Evolutionary conservation across 2,888 invertebrate genomes (phyloP), one percentile per base, ranked within the genome.

Genomic region (Chironomus riparius): DNA sequence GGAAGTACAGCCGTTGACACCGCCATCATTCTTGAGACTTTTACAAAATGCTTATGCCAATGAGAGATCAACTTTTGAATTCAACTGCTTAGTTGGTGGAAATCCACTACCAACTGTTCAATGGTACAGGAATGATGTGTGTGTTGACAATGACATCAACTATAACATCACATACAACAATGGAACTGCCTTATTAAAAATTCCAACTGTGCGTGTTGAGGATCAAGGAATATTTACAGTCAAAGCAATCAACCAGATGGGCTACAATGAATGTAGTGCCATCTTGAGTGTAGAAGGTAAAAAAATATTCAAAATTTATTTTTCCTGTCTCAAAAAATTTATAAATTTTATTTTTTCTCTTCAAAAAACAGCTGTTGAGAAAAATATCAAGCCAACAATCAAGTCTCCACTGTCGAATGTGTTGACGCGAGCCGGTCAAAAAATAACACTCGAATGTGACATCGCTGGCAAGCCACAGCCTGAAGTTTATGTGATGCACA

Each of bases 101-200:
- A 89, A 90, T 81, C 94, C 94, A 10, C 83, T 92, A 76, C 94
- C 94, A 2, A 90, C 90, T 0, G 91, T 93, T 15, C 90, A 91
- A 79, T 94, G 94, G 94, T 90, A 86, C 81, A 91, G 90, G 82
- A 88, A 90, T 80, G 87, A 88, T 70, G 86, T 85, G 22, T 91
- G 90, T 80, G 88, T 92, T 78, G 92, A 92, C 80, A 89, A 89
- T 80, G 89, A 87, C 3, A 88, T 89, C 2, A 90, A 91, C 81
- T 93, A 91, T 81, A 84, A 87, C 78, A 92, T 92, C 78, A 92
- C 90, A 18, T 92, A 91, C 81, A 93, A 93, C 81, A 93, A 94
- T 80, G 93, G 94, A 4, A 90, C 91, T 75, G 93, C 93, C 70
- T 86, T 89, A 38, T 82, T 94, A 77, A 88, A 88, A 79, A 90